Base-by-base conservation (phyloP, 2,888 invertebrate genomes). In the Drosophila engyochracea region DNA sequence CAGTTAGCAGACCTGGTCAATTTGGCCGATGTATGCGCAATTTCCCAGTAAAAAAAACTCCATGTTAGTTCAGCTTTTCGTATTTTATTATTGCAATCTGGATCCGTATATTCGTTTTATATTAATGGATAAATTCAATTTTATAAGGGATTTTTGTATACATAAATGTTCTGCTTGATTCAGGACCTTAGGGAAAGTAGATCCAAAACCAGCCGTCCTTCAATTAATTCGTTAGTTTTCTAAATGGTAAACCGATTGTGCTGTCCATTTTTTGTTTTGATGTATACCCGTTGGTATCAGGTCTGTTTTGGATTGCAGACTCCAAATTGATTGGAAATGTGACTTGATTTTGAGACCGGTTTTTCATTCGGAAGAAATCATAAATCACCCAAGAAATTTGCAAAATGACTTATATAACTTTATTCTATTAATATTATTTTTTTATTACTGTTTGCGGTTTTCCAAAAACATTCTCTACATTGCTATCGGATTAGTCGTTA, bases 391-490 rank as follows among this genome's bases (percentile, higher is more conserved):
- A 70, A 35, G 19, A 70, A 41, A 60, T 60, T 31, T 51, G 33
- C 25, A n/a, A 55, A 69, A 49, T 33, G 28, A 66, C 19, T 44
- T 55, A 57, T 79, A 77, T 76, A 76, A 79, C 76, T 83, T 83
- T 78, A 74, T 82, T 82, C 71, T 79, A 75, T 75, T 66, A 64
- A 67, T 78, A 47, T 33, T 67, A 64, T 35, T 70, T 75, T 72
- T 67, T 54, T 75, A 79, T 79, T 79, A 73, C 58, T 70, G 61
- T 79, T 74, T 75, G 72, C 78, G 70, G 70, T 76, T 80, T 89
- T 81, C 55, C 83, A 85, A 91, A 81, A 85, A 82, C 79, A 53
- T 79, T 81, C 75, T 81, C 83, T 80, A 82, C 80, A 80, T 83
- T 76, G 37, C 82, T 79, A 88, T 79, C 78, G 72, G 80, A 75